These are phyloP conservation scores for Elanus axillaris DNA, from an alignment of 2,113 vertebrate genomes.

Conservation along the genomic window DNA sequence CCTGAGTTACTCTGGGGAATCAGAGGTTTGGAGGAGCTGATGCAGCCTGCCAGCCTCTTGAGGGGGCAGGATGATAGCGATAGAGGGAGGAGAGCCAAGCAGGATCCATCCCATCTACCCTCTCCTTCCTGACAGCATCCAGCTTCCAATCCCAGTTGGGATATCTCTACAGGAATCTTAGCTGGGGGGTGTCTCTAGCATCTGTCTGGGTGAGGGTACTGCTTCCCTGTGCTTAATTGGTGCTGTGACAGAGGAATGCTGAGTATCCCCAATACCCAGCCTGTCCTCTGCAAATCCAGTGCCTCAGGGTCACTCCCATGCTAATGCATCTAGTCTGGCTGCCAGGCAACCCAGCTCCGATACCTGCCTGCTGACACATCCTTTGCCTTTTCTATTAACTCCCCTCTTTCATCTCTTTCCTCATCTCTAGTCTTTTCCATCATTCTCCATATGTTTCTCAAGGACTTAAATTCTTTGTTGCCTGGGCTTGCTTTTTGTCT, in stretches of 20 bases:
- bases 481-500: neutral
- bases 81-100: neutral
- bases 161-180: accelerated
- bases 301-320: neutral
- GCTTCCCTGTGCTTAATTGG: neutral
- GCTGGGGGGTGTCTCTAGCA: neutral
- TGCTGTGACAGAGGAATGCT: neutral
- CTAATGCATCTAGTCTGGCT: neutral
- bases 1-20: neutral
- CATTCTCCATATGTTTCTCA: neutral
- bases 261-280: neutral
- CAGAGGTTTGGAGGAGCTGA: neutral
- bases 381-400: neutral
- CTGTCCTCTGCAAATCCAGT: neutral
- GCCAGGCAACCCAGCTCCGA: neutral
- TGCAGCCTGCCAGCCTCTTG: neutral
- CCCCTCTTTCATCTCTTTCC: neutral
- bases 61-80: neutral
- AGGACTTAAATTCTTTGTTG: neutral
- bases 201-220: neutral
- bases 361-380: neutral
- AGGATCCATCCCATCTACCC: neutral
- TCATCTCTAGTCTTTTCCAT: neutral
- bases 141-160: neutral
- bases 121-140: neutral